phyloP scores from a whole-genome alignment of 1,140 invertebrate genomes.

The fruit fly (Drosophila melanogaster) region Release_6_plus_ISO1_MT NT_033779.5:14219501-14220000 shows the following conservation, averaged over 20 bases:
- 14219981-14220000: slow-evolving; percentile 19
- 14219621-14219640: slow-evolving; percentile 7
- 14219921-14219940: not conserved
- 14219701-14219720: not conserved
- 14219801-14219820: slow-evolving; percentile 23
- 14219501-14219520: slow-evolving; percentile 35
- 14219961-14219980: not conserved
- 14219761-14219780: slow-evolving; percentile 75
- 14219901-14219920: slow-evolving; percentile 11
- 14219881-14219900: slow-evolving; percentile 18
- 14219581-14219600: slow-evolving; percentile 48
- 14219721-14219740: slow-evolving; percentile 69
- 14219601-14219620: slow-evolving; percentile 55
- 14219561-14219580: slow-evolving; percentile 38
- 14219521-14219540: slow-evolving; percentile 58
- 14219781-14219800: slow-evolving; percentile 75
- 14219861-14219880: not conserved
- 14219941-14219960: slow-evolving; percentile 18
- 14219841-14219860: not conserved
- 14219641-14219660: slow-evolving; percentile 80
- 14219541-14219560: slow-evolving; percentile 48
- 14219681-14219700: slow-evolving; percentile 26
- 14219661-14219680: slow-evolving; percentile 81
- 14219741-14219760: slow-evolving; percentile 58
- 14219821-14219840: slow-evolving; percentile 24